These are phyloP conservation scores for Agrypnus murinus DNA, from an alignment of 2,888 invertebrate species.

Conservation along the genomic window DNA sequence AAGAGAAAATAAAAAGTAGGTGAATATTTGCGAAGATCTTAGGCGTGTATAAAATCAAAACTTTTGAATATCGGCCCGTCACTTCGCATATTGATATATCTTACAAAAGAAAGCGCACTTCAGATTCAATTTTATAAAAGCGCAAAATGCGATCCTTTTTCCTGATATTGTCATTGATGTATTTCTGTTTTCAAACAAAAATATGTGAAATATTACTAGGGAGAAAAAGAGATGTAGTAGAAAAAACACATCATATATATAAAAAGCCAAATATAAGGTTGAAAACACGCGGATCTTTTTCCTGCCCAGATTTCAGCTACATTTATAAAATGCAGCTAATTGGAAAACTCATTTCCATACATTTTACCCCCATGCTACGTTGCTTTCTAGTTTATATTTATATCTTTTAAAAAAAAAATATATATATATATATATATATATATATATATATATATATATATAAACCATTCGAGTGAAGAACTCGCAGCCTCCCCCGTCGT, in stretches of 20 bases:
- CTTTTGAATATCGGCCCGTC: constrained; percentile 57
- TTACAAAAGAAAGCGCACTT: constrained; percentile 58
- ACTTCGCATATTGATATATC: constrained; percentile 61
- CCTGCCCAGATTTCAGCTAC: constrained; percentile 32
- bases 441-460: too few species aligned
- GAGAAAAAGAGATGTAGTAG: constrained; percentile 27
- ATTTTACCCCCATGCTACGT: too few species aligned
- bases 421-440: too few species aligned
- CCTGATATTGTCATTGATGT: constrained; percentile 52
- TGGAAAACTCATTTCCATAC: constrained; percentile 27
- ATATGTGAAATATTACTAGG: constrained; percentile 43
- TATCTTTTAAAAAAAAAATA: too few species aligned
- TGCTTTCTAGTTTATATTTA: too few species aligned
- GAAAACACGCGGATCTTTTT: constrained; percentile 6
- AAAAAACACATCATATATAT: constrained; percentile 37
- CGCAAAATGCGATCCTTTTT: constrained; percentile 47
- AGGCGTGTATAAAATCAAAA: constrained; percentile 56
- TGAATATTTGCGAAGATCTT: constrained; percentile 4
- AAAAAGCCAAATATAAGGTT: constrained; percentile 26
- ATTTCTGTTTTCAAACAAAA: constrained; percentile 50
- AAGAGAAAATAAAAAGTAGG: neutral
- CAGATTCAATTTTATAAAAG: constrained; percentile 59
- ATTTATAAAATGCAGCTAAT: constrained; percentile 38
- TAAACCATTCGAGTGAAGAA: too few species aligned
- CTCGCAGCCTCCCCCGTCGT: neutral